Evolutionary conservation across 2,113 vertebrate species (phyloP).

Genomic region (Scalopus aquaticus): DNA sequence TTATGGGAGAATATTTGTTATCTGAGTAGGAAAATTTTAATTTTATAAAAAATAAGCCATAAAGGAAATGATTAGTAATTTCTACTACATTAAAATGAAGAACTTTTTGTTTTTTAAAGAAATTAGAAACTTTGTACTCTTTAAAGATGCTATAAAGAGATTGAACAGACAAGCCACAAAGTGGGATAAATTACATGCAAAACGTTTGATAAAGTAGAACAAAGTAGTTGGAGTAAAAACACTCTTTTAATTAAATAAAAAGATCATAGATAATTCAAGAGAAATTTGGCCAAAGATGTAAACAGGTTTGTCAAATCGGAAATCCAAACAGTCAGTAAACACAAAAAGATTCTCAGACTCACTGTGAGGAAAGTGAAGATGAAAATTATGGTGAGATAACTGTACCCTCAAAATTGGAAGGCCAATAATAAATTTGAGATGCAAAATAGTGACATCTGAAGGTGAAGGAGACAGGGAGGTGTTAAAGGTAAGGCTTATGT

Average conservation of each 20-base stretch:
- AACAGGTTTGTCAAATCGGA: not conserved
- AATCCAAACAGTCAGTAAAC: not conserved
- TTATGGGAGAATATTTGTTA: not conserved
- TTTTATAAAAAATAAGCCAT: not conserved
- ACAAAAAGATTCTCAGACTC: not conserved
- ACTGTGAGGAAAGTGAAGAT: not conserved
- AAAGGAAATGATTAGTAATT: constrained; percentile 36
- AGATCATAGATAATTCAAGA: not conserved
- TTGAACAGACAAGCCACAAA: not conserved
- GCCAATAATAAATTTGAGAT: not conserved
- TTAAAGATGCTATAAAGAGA: not conserved
- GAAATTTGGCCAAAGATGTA: not conserved
- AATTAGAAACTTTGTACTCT: not conserved
- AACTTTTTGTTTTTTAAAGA: constrained; percentile 33
- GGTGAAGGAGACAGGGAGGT: not conserved
- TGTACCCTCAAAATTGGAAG: not conserved
- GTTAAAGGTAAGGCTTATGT: not conserved
- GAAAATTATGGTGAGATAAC: not conserved
- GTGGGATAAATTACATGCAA: not conserved
- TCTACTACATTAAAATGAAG: constrained; percentile 5
- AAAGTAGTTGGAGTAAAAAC: constrained; percentile 20
- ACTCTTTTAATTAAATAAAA: not conserved
- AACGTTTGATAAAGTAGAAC: not conserved
- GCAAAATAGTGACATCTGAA: not conserved
- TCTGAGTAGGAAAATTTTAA: not conserved